Conservation (phyloP, 2,888 invertebrate genomes). For the Drosophila mulleri region DNA sequence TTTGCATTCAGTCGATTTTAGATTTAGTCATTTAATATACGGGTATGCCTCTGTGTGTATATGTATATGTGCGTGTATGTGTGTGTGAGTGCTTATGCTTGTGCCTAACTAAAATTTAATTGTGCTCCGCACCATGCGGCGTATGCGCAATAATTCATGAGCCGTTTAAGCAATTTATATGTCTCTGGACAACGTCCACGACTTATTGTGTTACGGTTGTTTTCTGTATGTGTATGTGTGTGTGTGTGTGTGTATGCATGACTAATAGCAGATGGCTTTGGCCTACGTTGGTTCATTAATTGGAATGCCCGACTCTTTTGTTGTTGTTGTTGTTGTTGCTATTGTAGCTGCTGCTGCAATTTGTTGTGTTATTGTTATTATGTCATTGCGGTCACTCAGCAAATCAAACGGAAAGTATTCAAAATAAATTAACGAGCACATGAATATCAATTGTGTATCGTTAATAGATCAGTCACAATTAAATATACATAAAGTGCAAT, state of each 20-base stretch:
- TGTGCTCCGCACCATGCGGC: constrained; percentile 63
- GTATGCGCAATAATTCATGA: constrained; percentile 80
- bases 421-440: constrained; percentile 44
- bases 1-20: constrained; percentile 69
- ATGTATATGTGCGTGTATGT: constrained; percentile 19
- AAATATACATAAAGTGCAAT: not conserved
- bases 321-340: constrained; percentile 32
- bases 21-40: constrained; percentile 51
- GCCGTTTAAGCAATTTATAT: constrained; percentile 71
- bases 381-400: constrained; percentile 68
- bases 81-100: constrained; percentile 19
- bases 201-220: constrained; percentile 44
- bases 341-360: constrained; percentile 42
- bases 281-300: constrained; percentile 70
- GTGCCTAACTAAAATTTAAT: constrained; percentile 69
- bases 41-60: constrained; percentile 8
- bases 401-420: constrained; percentile 48
- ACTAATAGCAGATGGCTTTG: constrained; percentile 71
- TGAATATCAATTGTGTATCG: constrained; percentile 38
- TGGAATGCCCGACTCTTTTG: constrained; percentile 55
- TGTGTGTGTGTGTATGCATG: constrained; percentile 22
- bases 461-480: constrained; percentile 27
- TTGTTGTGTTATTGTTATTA: constrained; percentile 60
- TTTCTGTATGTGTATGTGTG: constrained; percentile 2
- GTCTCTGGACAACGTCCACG: constrained; percentile 47